Evolutionary conservation across 2,797 vertebrate genomes (phyloP), one percentile per base, ranked within the genome.

Genomic region (Chrosomus eos): DNA sequence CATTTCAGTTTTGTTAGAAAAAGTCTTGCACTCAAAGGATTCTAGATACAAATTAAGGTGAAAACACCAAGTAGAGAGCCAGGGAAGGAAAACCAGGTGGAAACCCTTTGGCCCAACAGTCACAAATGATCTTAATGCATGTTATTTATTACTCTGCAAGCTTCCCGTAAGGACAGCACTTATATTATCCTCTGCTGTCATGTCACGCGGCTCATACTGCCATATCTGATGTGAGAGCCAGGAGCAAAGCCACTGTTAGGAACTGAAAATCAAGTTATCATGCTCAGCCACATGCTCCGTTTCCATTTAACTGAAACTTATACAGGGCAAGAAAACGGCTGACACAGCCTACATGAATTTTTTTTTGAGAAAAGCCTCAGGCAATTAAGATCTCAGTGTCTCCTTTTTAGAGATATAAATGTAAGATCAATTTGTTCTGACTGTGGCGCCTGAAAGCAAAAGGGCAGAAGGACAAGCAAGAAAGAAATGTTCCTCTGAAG

Each of bases 301-400:
- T 79, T 80, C 76, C 70, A 80, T 90, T 77, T 66, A 86, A 76
- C 68, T 53, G 73, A 82, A 75, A 82, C 36, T 62, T 28, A 40
- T 26, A 60, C 45, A 53, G 33, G 9, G 45, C 60, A 26, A 21
- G 67, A 67, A 45, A 26, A 74, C 4, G 40, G 58, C 51, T 62
- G 85, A 45, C 73, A 19, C 36, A 45, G 81, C 38, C 23, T 58
- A 43, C 14, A 58, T n/a, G 3, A 71, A 70, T 13, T 16, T 31
- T 43, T 43, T 71, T 72, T 36, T 19, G n/a, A 60, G 70, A 45
- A 80, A 72, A 55, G 40, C 86, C 72, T 53, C 14, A 45, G 19
- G 82, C 62, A 72, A 19, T 76, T 31, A 51, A 81, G 43, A 76
- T 66, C 38, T 36, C 43, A 21, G 26, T 3, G 10, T 31, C 18